Conservation (phyloP, 2,888 invertebrate genomes). For the Alviniconcha strummeri region DNA sequence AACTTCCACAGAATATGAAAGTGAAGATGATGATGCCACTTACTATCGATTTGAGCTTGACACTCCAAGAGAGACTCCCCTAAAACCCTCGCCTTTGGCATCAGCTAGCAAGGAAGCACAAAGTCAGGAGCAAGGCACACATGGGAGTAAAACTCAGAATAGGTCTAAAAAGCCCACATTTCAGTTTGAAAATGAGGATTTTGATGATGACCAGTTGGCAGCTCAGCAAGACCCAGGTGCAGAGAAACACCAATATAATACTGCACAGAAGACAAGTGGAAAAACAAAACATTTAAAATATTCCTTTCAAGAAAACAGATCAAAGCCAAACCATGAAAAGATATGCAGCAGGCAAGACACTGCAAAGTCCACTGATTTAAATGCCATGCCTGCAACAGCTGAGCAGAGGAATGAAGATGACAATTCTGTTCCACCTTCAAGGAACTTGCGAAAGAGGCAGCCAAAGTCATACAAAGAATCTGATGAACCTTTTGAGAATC, state of each 20-base stretch:
- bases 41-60: conserved; percentile 21
- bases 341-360: too few species aligned
- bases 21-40: conserved; percentile 25
- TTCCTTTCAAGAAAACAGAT: too few species aligned
- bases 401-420: neutral
- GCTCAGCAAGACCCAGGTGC: too few species aligned
- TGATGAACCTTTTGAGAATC: neutral
- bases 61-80: neutral
- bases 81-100: neutral
- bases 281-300: too few species aligned
- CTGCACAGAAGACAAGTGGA: too few species aligned
- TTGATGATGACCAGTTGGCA: too few species aligned
- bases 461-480: conserved; percentile 29
- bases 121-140: neutral
- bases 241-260: too few species aligned
- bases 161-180: too few species aligned
- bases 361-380: too few species aligned
- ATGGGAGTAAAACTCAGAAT: neutral
- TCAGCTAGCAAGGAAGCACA: neutral
- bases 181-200: too few species aligned
- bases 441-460: conserved; percentile 26
- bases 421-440: neutral
- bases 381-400: too few species aligned
- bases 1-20: neutral
- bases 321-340: too few species aligned